phyloP scores from a whole-genome alignment of 2,113 vertebrate genomes.

The Cephalopterus ornatus region DNA sequence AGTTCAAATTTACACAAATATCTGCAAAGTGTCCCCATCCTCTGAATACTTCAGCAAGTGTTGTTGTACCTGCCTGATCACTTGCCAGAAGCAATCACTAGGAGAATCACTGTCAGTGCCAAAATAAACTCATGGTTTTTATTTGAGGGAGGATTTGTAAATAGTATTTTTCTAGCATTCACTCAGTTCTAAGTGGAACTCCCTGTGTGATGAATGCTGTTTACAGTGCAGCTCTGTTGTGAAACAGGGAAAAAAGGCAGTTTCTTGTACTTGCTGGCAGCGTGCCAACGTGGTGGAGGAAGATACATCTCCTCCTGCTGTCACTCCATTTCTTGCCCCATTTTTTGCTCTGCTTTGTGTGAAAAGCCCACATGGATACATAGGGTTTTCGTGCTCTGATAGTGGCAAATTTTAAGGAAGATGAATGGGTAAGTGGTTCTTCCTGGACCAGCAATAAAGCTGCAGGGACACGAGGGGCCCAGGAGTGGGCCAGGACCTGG shows the following conservation, averaged over 20 bases:
- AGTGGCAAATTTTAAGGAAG: not conserved
- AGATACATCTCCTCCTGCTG: conserved; percentile 25
- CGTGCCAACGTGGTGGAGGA: not conserved
- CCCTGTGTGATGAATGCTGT: conserved; percentile 36
- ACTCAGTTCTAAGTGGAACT: conserved; percentile 47
- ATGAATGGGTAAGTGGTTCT: not conserved
- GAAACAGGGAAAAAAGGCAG: not conserved
- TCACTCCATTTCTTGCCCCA: not conserved
- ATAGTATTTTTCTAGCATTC: conserved; percentile 35
- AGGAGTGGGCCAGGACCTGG: not conserved
- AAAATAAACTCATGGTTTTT: conserved; percentile 49
- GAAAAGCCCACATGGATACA: not conserved
- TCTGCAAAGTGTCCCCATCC: not conserved
- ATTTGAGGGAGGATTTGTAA: conserved; percentile 52
- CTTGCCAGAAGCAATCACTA: not conserved
- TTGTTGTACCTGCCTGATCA: not conserved
- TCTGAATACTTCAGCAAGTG: not conserved
- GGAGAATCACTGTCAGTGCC: not conserved
- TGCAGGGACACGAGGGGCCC: rapidly evolving
- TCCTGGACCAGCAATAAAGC: not conserved
- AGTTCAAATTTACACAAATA: not conserved
- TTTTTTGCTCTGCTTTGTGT: not conserved
- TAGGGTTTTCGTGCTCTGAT: not conserved
- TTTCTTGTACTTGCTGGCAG: conserved; percentile 23
- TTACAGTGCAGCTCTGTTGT: conserved; percentile 34